These are phyloP conservation scores for Diploptera punctata DNA, from an alignment of 2,888 invertebrate genomes.

Conservation along the genomic window DNA sequence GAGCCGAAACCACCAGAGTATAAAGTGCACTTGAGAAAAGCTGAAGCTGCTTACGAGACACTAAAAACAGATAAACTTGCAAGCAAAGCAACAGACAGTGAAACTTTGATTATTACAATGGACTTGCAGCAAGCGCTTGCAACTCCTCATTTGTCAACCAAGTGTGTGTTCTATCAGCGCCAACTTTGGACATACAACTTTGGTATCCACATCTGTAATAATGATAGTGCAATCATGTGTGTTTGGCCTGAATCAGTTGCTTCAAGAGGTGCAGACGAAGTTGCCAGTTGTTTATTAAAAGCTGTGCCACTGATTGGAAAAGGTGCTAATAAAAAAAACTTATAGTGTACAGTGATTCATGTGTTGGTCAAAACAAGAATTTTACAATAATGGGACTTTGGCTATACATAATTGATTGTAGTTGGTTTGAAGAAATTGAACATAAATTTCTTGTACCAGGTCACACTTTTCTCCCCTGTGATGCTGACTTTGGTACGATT, in stretches of 20 bases:
- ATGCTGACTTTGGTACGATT: background rate
- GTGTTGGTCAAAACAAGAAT: too few relatives aligned
- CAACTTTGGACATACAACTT: background rate
- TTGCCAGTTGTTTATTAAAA: too few relatives aligned
- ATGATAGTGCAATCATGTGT: background rate
- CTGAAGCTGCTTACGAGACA: background rate
- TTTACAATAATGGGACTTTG: too few relatives aligned
- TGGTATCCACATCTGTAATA: background rate
- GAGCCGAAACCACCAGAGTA: background rate
- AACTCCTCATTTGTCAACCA: background rate
- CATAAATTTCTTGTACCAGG: too few relatives aligned
- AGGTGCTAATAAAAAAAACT: too few relatives aligned
- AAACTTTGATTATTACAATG: background rate
- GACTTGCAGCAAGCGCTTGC: background rate
- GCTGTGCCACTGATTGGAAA: too few relatives aligned
- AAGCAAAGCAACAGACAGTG: background rate
- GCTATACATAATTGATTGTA: too few relatives aligned
- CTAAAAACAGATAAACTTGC: background rate
- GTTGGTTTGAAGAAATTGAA: too few relatives aligned
- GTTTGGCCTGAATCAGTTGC: too few relatives aligned
- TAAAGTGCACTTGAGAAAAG: background rate
- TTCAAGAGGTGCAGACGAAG: too few relatives aligned
- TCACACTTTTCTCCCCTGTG: too few relatives aligned
- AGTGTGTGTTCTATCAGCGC: conserved; percentile 8
- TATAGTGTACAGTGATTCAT: too few relatives aligned